Evolutionary conservation across 2,888 invertebrate genomes (phyloP).

Genomic region (Drosophila rubida): DNA sequence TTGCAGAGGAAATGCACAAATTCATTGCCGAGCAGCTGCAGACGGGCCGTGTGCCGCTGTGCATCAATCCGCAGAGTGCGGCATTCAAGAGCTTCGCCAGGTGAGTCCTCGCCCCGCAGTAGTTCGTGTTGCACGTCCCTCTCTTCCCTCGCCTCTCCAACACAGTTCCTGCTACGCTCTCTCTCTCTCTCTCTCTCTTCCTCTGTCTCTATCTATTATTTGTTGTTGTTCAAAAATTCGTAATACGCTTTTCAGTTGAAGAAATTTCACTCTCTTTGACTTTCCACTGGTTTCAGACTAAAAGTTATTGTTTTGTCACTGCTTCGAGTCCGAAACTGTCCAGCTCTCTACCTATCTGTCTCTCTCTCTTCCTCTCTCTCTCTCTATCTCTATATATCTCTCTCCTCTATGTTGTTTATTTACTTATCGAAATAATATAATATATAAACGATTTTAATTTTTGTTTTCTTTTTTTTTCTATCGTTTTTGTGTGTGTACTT

Average conservation of each 20-base stretch:
- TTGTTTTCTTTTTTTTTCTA: constrained; percentile 58
- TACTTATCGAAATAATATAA: constrained; percentile 39
- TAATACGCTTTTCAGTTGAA: constrained; percentile 51
- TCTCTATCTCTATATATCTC: constrained; percentile 14
- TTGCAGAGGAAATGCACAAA: constrained; percentile 98
- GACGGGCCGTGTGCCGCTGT: constrained; percentile 97
- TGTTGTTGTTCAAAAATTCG: constrained; percentile 50
- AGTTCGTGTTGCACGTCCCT: constrained; percentile 12
- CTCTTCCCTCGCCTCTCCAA: background rate
- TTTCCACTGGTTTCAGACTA: constrained; percentile 11
- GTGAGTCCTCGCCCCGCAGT: constrained; percentile 88
- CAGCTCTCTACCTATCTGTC: constrained; percentile 4
- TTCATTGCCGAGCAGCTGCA: constrained; percentile 98
- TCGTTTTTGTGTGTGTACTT: constrained; percentile 55
- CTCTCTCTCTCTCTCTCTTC: constrained; percentile 9
- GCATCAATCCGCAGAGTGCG: constrained; percentile 99
- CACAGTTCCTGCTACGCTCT: constrained; percentile 11
- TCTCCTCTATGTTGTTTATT: constrained; percentile 43
- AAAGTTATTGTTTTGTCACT: constrained; percentile 39
- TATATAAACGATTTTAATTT: constrained; percentile 46
- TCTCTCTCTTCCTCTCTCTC: constrained; percentile 1
- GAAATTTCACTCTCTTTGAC: background rate
- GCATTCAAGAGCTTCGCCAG: constrained; percentile 99
- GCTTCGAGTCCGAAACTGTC: constrained; percentile 41
- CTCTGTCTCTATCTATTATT: constrained; percentile 22